Evolutionary conservation across 2,888 invertebrate species (phyloP).

Genomic region (Tanytarsus gracilentus): DNA sequence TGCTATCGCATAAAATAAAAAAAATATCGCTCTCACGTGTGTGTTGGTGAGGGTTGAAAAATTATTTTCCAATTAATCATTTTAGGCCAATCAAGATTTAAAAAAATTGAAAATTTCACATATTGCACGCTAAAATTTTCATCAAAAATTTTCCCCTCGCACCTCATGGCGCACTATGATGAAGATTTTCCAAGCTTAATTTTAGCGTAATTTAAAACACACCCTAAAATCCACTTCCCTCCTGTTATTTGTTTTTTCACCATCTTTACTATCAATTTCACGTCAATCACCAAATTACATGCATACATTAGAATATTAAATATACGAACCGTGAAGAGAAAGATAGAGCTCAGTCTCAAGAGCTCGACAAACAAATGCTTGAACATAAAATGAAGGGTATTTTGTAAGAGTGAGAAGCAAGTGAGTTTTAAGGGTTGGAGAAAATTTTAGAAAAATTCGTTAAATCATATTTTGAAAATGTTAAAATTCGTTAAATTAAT

Average conservation of each 20-base stretch:
- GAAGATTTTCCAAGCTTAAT: neutral
- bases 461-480: no score
- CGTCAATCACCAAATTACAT: slow-evolving; percentile 29
- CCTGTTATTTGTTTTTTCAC: slow-evolving; percentile 11
- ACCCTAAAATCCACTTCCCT: slow-evolving; percentile 2
- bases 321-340: neutral
- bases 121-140: neutral
- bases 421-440: no score
- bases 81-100: slow-evolving; percentile 23
- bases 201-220: neutral
- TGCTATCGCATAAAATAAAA: neutral
- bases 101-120: slow-evolving; percentile 12
- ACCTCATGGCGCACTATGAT: neutral
- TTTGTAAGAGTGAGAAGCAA: no score
- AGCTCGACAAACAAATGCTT: slow-evolving; percentile 4
- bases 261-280: slow-evolving; percentile 29
- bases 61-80: slow-evolving; percentile 28
- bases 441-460: no score
- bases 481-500: no score
- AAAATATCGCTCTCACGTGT: slow-evolving; percentile 12
- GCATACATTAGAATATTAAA: slow-evolving; percentile 26
- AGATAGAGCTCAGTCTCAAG: slow-evolving; percentile 1
- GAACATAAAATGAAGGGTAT: no score
- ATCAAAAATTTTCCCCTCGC: neutral
- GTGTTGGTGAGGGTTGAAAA: slow-evolving; percentile 1